Base-by-base conservation (phyloP, 64 coral and sea anemone species). In the Exaiptasia diaphana region DNA sequence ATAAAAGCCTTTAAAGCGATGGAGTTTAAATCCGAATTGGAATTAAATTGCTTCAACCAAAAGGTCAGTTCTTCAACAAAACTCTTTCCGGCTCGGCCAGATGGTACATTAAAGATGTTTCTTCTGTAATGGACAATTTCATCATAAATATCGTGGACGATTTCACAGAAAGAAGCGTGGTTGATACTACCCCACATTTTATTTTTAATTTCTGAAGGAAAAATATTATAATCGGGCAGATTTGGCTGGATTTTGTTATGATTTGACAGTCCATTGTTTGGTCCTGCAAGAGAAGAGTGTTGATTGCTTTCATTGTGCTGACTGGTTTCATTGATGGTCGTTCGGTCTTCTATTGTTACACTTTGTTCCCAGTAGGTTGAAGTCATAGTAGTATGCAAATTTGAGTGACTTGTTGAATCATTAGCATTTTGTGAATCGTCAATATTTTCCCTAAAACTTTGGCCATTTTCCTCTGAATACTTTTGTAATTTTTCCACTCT, bases 21-120 rank as follows among this genome's bases (percentile, higher is more conserved):
- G 12, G 59, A 86, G 71, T 76, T 86, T 48, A 86, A 27, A 68
- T 64, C 83, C 44, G 83, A 76, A 49, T 86, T 71, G 80, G 64
- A 62, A 21, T 62, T 62, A 22, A 62, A 62, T 62, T 62, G 57
- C 21, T 62, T n/a, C 7, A 62, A 30, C 57, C 57, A 62, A 30
- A 62, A 62, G 8, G 22, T 22, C 5, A 62, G 28, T 22, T 62
- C 57, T 9, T 5, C 5, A 9, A 62, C 22, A 30, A 62, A 62
- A 7, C 28, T n/a, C 28, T 62, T 62, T 7, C 57, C 57, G 5
- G 57, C 18, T 62, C 22, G 6, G 21, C 57, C 57, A n/a, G 57
- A 9, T 62, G 57, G 57, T 62, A 62, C 7, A 62, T 62, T 62
- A 22, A 62, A 62, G 57, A 62, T 62, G 22, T 74, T 48, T 33